These are phyloP conservation scores for Ariopsis seemanni DNA, from an alignment of 2,113 vertebrate genomes.

Conservation along the genomic window DNA sequence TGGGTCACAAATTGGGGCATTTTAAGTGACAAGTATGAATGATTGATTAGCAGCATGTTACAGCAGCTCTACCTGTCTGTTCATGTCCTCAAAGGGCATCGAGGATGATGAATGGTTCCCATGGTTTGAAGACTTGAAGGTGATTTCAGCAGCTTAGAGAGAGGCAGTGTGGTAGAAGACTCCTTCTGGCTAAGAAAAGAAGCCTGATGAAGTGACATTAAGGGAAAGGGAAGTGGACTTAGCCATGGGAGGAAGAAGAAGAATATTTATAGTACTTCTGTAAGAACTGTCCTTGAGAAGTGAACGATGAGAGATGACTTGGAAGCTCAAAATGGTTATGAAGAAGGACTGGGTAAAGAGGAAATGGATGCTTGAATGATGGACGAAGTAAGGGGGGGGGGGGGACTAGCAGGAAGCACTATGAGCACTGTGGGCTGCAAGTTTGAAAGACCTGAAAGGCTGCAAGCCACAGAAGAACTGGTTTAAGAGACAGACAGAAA, in stretches of 20 bases:
- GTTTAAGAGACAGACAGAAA: not conserved
- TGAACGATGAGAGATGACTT: too few species aligned
- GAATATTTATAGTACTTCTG: not conserved
- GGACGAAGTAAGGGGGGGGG: too few species aligned
- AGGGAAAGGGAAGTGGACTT: not conserved
- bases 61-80: too few species aligned
- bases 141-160: not conserved
- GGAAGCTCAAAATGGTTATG: not conserved
- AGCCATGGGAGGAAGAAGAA: not conserved
- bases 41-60: not conserved
- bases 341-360: not conserved
- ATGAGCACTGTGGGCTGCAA: not conserved
- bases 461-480: not conserved
- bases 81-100: not conserved
- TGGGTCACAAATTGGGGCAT: not conserved
- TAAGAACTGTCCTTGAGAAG: not conserved
- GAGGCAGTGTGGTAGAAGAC: not conserved
- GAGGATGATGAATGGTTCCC: not conserved
- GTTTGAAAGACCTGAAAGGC: not conserved
- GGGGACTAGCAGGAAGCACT: not conserved
- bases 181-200: not conserved
- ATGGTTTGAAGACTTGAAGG: not conserved
- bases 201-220: not conserved
- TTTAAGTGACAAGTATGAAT: not conserved
- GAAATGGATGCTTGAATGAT: not conserved